Base-by-base conservation (phyloP, 2,888 invertebrate genomes). In the Cheiracanthium punctorium region DNA sequence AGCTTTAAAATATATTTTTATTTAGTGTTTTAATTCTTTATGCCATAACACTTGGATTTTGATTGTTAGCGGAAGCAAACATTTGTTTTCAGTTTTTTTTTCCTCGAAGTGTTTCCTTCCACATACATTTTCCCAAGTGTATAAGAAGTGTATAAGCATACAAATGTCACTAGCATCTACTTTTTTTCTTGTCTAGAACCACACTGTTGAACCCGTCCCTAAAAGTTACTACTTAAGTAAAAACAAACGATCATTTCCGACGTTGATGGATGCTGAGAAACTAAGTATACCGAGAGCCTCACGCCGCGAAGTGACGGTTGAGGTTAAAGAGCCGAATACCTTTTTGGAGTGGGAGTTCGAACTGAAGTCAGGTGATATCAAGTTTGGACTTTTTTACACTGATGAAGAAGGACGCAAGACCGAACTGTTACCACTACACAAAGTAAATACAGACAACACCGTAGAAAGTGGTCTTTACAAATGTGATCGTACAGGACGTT, bases 301-400 rank as follows among this genome's bases (percentile, higher is more conserved):
- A 1, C 48, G 30, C 30, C 29, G 20, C 5, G 65, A 67, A 52
- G 32, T 79, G 1, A 28, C 24, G 2, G 17, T 84, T 2, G 67
- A 77, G 30, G 67, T 77, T 0, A 32, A 48, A 28, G 77, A 84
- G 28, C 37, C 65, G 7, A 73, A 67, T 1, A 73, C 67, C 0
- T 33, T 72, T 10, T 64, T 84, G 17, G 84, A 84, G 14, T 84
- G 84, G 84, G 84, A 84, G 8, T 84, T 84, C 12, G 84, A 84
- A 67, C 67, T 48, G 0, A 79, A 84, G 52, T 37, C 32, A 5
- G 71, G 73, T 20, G 84, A 84, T 64, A 73, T 84, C 10, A 71
- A 77, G 0, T 84, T 84, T 14, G 77, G 77, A 10, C 48, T 84
- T 0, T 73, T 52, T 52, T 69, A 43, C 7, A 32, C 72, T 29